Conservation (phyloP, 2,888 invertebrate genomes). For the Lysandra bellargus region DNA sequence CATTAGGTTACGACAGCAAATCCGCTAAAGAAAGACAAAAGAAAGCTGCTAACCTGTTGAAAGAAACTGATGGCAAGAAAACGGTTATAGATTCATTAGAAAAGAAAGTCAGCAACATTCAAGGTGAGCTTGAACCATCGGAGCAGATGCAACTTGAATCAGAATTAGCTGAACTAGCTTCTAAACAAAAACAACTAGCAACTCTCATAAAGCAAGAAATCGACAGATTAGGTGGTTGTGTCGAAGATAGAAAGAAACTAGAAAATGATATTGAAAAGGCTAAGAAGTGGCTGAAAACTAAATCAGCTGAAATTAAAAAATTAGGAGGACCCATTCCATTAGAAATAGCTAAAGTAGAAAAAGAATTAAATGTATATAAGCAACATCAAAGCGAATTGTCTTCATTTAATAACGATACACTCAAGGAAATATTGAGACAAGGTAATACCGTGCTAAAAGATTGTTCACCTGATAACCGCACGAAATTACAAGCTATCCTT, state of each 20-base stretch:
- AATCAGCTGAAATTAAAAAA: constrained; percentile 87
- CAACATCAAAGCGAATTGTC: constrained; percentile 88
- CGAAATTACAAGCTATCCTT: constrained; percentile 83
- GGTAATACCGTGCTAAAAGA: constrained; percentile 89
- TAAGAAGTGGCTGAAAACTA: constrained; percentile 89
- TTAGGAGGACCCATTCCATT: constrained; percentile 88
- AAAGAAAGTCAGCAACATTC: constrained; percentile 90
- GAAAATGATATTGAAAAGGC: constrained; percentile 90
- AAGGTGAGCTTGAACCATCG: constrained; percentile 90
- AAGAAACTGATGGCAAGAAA: constrained; percentile 92
- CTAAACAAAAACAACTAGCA: constrained; percentile 87
- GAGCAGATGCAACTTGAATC: constrained; percentile 90
- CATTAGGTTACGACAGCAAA: constrained; percentile 88
- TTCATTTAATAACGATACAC: constrained; percentile 86
- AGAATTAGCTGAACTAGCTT: constrained; percentile 85
- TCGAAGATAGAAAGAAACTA: constrained; percentile 87
- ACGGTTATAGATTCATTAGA: constrained; percentile 90
- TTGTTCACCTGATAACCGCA: constrained; percentile 86
- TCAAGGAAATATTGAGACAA: constrained; percentile 88
- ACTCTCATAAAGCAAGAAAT: constrained; percentile 87
- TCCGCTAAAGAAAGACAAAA: constrained; percentile 87
- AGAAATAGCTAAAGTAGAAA: constrained; percentile 90
- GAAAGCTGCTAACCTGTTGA: constrained; percentile 85
- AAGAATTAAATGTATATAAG: constrained; percentile 88
- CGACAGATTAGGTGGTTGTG: constrained; percentile 84